Percentiles rank a stretch among this genome's conserved stretches.
These are phyloP conservation scores for Diarsia dahlii DNA, from an alignment of 2,888 invertebrate species.

Conservation along the genomic window DNA sequence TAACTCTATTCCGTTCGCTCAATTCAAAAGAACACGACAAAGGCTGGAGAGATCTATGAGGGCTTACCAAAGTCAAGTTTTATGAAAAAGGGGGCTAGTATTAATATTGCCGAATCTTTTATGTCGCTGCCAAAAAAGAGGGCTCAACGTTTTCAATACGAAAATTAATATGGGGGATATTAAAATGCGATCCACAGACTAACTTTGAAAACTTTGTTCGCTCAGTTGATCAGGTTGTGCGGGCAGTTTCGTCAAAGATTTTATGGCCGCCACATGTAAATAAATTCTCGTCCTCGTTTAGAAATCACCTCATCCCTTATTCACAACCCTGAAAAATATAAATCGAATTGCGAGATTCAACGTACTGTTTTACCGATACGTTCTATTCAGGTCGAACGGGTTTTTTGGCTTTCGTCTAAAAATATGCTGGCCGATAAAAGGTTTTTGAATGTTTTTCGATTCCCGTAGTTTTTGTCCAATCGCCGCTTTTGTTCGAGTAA, in stretches of 20 bases:
- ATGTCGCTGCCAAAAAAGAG: conserved; percentile 26
- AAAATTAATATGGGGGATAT: conserved; percentile 37
- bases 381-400: background rate
- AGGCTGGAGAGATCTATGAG: conserved; percentile 3
- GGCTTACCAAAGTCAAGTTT: conserved; percentile 30
- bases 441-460: too few relatives aligned
- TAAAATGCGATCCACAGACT: conserved; percentile 38
- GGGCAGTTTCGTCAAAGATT: conserved; percentile 15
- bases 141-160: conserved; percentile 16
- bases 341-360: conserved; percentile 22
- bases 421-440: background rate
- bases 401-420: background rate
- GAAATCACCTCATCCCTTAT: conserved; percentile 19
- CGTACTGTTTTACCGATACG: conserved; percentile 1
- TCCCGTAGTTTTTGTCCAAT: background rate
- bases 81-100: conserved; percentile 31
- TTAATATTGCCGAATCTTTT: conserved; percentile 21
- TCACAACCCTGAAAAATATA: conserved; percentile 25
- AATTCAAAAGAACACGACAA: conserved; percentile 15
- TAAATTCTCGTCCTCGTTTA: conserved; percentile 13
- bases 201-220: conserved; percentile 19
- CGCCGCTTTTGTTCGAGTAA: background rate
- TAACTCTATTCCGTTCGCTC: conserved; percentile 10
- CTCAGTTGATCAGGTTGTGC: conserved; percentile 22
- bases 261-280: conserved; percentile 25